These are phyloP conservation scores for Beris morrisii DNA, from an alignment of 2,888 invertebrate genomes.

Conservation along the genomic window DNA sequence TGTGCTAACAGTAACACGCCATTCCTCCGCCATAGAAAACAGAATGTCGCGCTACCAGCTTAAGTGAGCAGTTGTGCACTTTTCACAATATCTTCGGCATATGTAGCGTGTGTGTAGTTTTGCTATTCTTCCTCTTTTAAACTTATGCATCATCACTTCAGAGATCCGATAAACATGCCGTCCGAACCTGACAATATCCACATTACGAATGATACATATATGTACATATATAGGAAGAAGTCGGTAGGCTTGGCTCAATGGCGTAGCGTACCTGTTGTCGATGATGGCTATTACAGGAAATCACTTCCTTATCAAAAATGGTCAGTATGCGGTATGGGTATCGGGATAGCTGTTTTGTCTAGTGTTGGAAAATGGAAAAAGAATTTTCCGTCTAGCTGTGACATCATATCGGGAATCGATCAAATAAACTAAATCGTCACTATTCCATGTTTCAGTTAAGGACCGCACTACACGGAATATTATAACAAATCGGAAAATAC, in stretches of 20 bases:
- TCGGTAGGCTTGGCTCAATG: neutral
- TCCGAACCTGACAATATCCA: conserved; percentile 11
- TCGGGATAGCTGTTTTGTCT: no score
- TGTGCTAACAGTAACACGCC: conserved; percentile 30
- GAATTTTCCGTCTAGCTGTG: no score
- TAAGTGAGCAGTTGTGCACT: neutral
- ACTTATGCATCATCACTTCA: conserved; percentile 4
- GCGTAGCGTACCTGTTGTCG: neutral
- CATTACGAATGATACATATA: neutral
- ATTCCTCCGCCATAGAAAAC: conserved; percentile 4
- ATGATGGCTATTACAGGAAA: neutral
- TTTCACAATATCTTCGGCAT: neutral
- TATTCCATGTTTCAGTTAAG: no score
- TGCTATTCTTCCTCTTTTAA: neutral
- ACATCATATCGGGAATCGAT: no score
- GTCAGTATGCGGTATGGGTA: conserved; percentile 3
- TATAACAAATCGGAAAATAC: no score
- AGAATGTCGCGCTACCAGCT: conserved; percentile 12
- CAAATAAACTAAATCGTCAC: no score
- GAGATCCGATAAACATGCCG: conserved; percentile 19
- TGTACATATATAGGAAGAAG: neutral
- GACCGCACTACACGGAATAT: no score
- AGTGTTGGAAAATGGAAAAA: no score
- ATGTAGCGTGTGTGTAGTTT: neutral
- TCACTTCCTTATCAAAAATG: conserved; percentile 23